phyloP scores from a whole-genome alignment of 2,113 vertebrate species.

The Zootoca vivipara region DNA sequence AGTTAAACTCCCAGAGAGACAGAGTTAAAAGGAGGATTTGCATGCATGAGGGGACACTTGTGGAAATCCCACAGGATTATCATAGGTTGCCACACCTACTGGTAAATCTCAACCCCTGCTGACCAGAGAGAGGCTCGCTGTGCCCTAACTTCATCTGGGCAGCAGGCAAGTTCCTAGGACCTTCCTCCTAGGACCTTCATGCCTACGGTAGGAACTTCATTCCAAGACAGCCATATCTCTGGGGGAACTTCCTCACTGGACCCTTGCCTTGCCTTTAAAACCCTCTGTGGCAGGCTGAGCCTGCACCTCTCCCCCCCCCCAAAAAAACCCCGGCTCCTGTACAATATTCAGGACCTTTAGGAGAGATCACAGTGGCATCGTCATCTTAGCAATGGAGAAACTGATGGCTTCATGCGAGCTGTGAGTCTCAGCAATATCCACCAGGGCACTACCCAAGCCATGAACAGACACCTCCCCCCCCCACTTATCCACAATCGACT shows the following conservation, averaged over 20 bases:
- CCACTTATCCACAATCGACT: too few species aligned
- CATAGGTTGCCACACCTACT: not conserved
- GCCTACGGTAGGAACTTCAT: not conserved
- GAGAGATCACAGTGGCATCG: not conserved
- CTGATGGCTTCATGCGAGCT: not conserved
- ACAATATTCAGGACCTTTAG: not conserved
- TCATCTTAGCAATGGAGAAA: not conserved
- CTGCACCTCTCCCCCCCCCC: not conserved
- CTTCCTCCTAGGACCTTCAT: not conserved
- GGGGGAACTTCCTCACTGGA: not conserved
- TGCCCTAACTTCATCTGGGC: not conserved
- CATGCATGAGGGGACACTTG: too few species aligned
- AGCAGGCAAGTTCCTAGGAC: not conserved
- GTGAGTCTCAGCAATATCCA: not conserved
- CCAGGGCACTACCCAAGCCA: too few species aligned
- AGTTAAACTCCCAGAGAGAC: not conserved
- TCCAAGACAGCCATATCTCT: not conserved
- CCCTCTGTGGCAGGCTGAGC: not conserved
- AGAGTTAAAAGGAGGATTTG: not conserved
- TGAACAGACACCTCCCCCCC: too few species aligned
- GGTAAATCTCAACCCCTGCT: not conserved
- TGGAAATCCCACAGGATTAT: not conserved
- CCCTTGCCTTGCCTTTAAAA: not conserved
- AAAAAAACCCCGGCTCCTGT: not conserved
- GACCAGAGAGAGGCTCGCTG: not conserved